Evolutionary conservation across 2,888 invertebrate species (phyloP).

Genomic region (Trachelus troglodyta): DNA sequence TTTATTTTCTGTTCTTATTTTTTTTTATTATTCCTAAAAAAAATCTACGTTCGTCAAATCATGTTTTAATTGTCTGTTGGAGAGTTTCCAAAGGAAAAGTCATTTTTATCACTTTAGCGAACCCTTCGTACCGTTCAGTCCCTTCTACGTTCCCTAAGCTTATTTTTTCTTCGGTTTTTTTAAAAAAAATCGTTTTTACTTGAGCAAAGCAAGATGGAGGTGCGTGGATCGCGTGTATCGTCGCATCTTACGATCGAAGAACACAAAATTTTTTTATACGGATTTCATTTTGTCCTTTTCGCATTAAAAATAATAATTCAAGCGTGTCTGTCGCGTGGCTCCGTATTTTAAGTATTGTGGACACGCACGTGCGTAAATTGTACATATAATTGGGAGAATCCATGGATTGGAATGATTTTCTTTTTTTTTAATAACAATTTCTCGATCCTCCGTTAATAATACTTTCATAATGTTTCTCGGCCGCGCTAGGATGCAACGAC

Average conservation of each 20-base stretch:
- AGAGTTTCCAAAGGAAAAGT: not conserved
- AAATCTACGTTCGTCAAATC: not conserved
- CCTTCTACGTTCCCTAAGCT: not conserved
- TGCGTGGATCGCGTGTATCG: not conserved
- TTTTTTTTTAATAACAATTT: not conserved
- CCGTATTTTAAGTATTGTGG: not conserved
- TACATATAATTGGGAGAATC: not conserved
- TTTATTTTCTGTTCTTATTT: slow-evolving; percentile 20
- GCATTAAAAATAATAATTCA: not conserved
- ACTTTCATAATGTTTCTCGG: not conserved
- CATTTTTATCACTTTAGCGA: not conserved
- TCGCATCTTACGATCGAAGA: not conserved
- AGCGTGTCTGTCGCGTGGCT: not conserved
- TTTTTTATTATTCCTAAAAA: not conserved
- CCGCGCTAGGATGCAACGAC: not conserved
- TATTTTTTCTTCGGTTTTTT: not conserved
- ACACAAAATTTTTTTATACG: not conserved
- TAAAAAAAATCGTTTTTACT: not conserved
- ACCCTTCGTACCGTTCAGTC: not conserved
- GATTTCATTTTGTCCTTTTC: not conserved
- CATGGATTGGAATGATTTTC: not conserved
- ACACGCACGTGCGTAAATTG: not conserved
- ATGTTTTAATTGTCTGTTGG: no score
- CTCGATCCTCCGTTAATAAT: not conserved
- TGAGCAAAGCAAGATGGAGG: not conserved